Conservation (phyloP, 2,113 vertebrate species). For the Urocynchramus pylzowi region DNA sequence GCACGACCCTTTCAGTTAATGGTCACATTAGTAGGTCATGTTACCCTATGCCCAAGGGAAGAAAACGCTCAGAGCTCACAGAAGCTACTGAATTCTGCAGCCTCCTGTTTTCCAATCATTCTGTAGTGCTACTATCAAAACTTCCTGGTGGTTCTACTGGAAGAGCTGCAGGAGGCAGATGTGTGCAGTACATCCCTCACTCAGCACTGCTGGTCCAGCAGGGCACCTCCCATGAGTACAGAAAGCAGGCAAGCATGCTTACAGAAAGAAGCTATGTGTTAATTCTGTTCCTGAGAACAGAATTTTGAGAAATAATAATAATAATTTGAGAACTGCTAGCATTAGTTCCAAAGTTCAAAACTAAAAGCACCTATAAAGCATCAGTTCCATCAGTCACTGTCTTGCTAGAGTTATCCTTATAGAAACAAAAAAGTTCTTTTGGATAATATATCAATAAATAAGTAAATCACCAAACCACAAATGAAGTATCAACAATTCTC, state of each 20-base stretch:
- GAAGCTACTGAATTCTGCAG: not conserved
- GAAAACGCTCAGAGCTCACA: not conserved
- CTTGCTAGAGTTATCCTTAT: not conserved
- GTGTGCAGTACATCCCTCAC: not conserved
- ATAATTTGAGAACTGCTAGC: not conserved
- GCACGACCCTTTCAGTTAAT: not conserved
- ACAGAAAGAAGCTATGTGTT: not conserved
- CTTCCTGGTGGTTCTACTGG: not conserved
- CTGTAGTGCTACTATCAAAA: not conserved
- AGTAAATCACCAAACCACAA: not conserved
- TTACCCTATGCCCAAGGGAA: not conserved
- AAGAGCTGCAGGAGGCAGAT: not conserved
- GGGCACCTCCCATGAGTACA: not conserved
- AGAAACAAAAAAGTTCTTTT: not conserved
- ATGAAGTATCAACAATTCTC: not conserved
- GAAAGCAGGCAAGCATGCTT: not conserved
- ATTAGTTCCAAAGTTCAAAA: not conserved
- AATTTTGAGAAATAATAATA: too few relatives aligned
- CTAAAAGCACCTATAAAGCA: not conserved
- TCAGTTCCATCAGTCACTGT: not conserved
- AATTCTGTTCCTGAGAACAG: not conserved
- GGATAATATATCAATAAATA: not conserved
- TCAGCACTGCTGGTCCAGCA: not conserved
- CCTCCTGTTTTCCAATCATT: not conserved
- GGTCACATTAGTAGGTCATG: not conserved